Conservation (phyloP, 2,113 vertebrate genomes). For the Thalassarche chlororhynchos region DNA sequence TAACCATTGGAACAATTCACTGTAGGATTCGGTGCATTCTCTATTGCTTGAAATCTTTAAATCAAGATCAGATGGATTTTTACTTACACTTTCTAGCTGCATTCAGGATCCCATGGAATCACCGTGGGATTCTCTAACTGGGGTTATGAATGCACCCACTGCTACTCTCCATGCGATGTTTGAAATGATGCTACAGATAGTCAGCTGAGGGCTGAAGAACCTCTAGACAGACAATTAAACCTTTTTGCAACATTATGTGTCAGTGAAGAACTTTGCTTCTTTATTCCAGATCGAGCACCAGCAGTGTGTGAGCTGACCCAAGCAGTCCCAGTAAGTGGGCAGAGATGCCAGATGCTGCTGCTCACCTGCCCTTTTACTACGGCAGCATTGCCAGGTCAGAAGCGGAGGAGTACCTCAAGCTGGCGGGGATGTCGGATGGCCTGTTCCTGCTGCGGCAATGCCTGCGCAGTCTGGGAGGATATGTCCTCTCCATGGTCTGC, state of each 20-base stretch:
- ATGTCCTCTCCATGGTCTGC: slow-evolving; percentile 90
- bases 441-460: slow-evolving; percentile 94
- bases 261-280: not conserved
- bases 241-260: rapidly evolving
- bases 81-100: not conserved
- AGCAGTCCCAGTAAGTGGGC: rapidly evolving
- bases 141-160: not conserved
- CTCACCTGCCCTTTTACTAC: slow-evolving; percentile 93
- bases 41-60: not conserved
- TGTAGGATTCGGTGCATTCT: not conserved
- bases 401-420: slow-evolving; percentile 90
- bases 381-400: slow-evolving; percentile 92
- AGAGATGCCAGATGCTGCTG: slow-evolving; percentile 88
- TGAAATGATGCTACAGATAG: rapidly evolving
- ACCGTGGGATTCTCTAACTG: not conserved
- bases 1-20: not conserved
- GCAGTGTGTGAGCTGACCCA: rapidly evolving
- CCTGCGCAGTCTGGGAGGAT: slow-evolving; percentile 92
- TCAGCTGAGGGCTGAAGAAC: not conserved
- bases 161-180: not conserved
- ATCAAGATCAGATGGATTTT: not conserved
- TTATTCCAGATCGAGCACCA: not conserved
- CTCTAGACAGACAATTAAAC: not conserved
- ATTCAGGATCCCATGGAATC: not conserved
- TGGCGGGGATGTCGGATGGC: slow-evolving; percentile 91